Base-by-base conservation (phyloP, 2,888 invertebrate species). In the Epirrita christyi region DNA sequence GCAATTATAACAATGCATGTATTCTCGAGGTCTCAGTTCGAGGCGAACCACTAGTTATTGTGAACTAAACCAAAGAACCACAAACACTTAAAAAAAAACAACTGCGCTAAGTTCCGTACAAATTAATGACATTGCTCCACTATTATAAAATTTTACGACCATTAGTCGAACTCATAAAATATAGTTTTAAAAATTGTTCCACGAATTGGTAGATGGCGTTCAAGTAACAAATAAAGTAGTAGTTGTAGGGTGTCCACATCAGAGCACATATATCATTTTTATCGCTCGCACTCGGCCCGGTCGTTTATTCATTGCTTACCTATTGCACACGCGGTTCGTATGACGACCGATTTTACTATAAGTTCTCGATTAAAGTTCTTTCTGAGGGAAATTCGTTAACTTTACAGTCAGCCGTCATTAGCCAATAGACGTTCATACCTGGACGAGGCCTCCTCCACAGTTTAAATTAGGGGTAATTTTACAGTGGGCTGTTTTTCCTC, bases 231-330 rank as follows among this genome's bases (percentile, higher is more conserved):
- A 87, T 86, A 87, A 85, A 84, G 83, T 85, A 81, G 80, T 76
- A 78, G 81, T 73, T 70, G 76, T 74, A 73, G 73, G 69, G 78
- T 81, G 85, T 84, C 83, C 86, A 81, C 85, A 79, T 84, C 76
- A 81, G 81, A 67, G 72, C 71, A 70, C 84, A 87, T 92, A 90
- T 90, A 88, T 92, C 91, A 92, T 92, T 92, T 92, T 92, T 92
- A 92, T 92, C 91, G 90, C 83, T 80, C 81, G 82, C 83, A 83
- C 86, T 86, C 82, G 80, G 80, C 75, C 80, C 82, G 78, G 76
- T 76, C 85, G 85, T 85, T 88, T 90, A 90, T 92, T 92, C 90
- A 89, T 88, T 87, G 89, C 85, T 87, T 86, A 89, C 91, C 89
- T 92, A 92, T 89, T 89, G 89, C 88, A 87, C 78, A 80, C 84